Evolutionary conservation across 2,888 invertebrate genomes (phyloP), one percentile per base, ranked within the genome.

Genomic region (Meiosimyza platycephala): DNA sequence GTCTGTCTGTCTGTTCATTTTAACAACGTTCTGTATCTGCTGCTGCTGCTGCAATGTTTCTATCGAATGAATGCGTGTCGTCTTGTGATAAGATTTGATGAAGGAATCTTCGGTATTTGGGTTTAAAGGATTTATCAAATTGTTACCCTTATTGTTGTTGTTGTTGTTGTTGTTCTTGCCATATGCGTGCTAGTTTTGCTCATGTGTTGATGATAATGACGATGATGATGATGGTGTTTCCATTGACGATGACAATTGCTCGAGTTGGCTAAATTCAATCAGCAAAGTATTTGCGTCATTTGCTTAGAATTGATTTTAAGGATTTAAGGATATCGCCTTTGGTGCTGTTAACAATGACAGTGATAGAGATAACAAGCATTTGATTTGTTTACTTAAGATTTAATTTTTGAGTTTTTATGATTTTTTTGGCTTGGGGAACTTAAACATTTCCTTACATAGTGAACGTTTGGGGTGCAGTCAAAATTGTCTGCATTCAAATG

Each of bases 21-120:
- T 47, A 4, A 15, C 16, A 7, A 13, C 13, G 16, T 59, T 28
- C 59, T 40, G 9, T 40, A 40, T 6, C 40, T 40, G 40, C 40
- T 7, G 9, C 40, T 40, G 40, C 40, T 7, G 9, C 40, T 40
- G 5, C 40, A 7, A 6, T 40, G 40, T 40, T 40, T 40, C 40
- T 40, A 40, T 40, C 18, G 48, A 15, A 9, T 63, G 50, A 63
- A 55, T 71, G 72, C 66, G 70, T 74, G 74, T 72, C 69, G 66
- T 64, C 66, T 57, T 57, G 51, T 59, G 74, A 74, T 74, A 74
- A 72, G 70, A 59, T 72, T 71, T 74, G 74, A 72, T 74, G 74
- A 63, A 70, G 63, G 62, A 54, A 70, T 72, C 71, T 55, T 59
- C 40, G 69, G 50, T 70, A 63, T 54, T 40, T 40, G 40, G 40